Evolutionary conservation across 2,888 invertebrate genomes (phyloP), one percentile per base, ranked within the genome.

Genomic region (Meteorus cinctellus): DNA sequence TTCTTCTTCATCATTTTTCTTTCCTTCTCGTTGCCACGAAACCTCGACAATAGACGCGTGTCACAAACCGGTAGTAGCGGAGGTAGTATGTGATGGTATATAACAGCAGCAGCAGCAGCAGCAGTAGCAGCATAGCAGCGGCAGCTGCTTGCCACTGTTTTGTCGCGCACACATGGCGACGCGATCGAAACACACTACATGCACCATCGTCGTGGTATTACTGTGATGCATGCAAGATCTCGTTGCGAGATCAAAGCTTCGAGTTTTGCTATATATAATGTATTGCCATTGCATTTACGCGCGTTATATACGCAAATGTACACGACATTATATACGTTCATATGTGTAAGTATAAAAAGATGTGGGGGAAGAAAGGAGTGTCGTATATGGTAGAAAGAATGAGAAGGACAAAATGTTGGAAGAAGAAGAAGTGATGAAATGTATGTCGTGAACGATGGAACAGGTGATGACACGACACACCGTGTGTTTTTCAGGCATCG

Each of bases 11-110:
- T 48, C n/a, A 82, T 84, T 85, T 89, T 89, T 89, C 88, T 89
- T 89, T 89, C 89, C 88, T 88, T 88, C 84, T 86, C 87, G 87
- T 86, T 86, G 87, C 86, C 84, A 84, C 86, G 84, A 86, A 85
- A 84, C 84, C 83, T 81, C 86, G 87, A 89, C 89, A 89, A 89
- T 89, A 87, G 88, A 88, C 89, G 89, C 89, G 88, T 89, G 89
- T 89, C 89, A 87, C 86, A 84, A 84, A 79, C 84, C 72, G 34
- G 72, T 31, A 31, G 63, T 62, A 63, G 72, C 29, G 27, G 72
- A 31, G 55, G 63, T 72, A 62, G 19, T 55, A 41, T 82, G 19
- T 55, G 55, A 19, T 10, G 55, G 19, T 55, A 55, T 55, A 55
- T 55, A 55, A 55, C 55, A 83, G 55, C 55, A 76, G 84, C 82